Base-by-base conservation (phyloP, 1,140 invertebrate genomes). In the Euglossa dilemma region DNA sequence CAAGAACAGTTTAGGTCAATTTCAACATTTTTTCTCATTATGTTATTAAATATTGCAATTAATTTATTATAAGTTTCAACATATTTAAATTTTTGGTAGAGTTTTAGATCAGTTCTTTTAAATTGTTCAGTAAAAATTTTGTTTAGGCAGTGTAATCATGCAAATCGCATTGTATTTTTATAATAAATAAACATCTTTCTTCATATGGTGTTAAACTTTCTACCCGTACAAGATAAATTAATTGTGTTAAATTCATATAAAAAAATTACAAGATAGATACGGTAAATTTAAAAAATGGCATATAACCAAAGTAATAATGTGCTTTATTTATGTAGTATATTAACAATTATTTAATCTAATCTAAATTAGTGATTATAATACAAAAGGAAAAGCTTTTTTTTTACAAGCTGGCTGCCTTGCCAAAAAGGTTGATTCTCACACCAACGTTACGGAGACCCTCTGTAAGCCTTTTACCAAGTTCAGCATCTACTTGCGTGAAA, bases 401-500 rank as follows among this genome's bases (percentile, higher is more conserved):
- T 92, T 85, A 94, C n/a, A 94, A 84, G 59, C 91, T 93, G 54
- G 92, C 90, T 0, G 91, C 89, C 82, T 93, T 93, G 56, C 91
- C 93, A 23, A 84, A 89, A 8, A 89, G 73, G n/a, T 90, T 93
- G 25, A 93, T 95, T 87, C 74, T 94, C 94, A 94, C 95, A 94
- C 93, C 94, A 93, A 64, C 94, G 90, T 89, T 95, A 50, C 91
- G 95, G 4, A 98, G 93, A 0, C 95, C 96, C 43, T 96, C 95
- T 8, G 95, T 95, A 8, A 98, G 92, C 91, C 95, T 95, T 87
- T 93, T 95, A 16, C 97, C 97, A 45, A 98, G 95, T 43, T 96
- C 95, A 25, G 95, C 91, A 87, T 97, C 96, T 0, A 97, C 96
- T 71, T 95, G 94, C 7, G 95, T 93, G 87, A 98, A 98, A 88